These are phyloP conservation scores for Amiota communis DNA, from an alignment of 2,888 invertebrate genomes.

Conservation along the genomic window DNA sequence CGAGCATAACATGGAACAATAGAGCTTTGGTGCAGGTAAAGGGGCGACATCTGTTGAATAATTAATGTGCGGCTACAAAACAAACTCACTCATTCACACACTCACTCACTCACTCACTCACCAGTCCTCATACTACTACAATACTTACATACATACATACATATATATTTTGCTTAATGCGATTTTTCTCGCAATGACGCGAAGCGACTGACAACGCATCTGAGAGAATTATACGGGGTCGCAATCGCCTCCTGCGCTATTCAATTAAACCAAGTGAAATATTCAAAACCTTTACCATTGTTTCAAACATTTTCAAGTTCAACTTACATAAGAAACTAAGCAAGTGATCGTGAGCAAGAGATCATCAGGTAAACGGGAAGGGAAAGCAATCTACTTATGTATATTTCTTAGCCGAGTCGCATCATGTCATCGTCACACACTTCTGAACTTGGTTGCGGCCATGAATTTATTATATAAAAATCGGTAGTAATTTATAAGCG, in stretches of 20 bases:
- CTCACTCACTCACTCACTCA: conserved; percentile 30
- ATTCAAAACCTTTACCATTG: conserved; percentile 68
- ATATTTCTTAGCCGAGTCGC: too few species aligned
- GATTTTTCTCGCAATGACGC: conserved; percentile 30
- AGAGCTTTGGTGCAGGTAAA: conserved; percentile 35
- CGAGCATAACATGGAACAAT: conserved; percentile 35
- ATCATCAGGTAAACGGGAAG: too few species aligned
- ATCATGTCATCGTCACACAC: too few species aligned
- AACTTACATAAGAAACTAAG: conserved; percentile 58
- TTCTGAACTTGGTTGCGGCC: not conserved
- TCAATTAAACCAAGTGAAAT: conserved; percentile 63
- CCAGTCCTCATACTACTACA: conserved; percentile 2
- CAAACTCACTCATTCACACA: not conserved
- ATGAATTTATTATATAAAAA: not conserved
- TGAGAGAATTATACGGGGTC: conserved; percentile 60
- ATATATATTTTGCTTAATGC: conserved; percentile 20
- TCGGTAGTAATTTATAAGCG: not conserved
- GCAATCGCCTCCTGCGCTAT: conserved; percentile 29
- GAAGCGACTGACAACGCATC: conserved; percentile 1
- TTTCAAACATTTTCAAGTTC: conserved; percentile 62
- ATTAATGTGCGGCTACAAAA: conserved; percentile 49
- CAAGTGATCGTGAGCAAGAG: too few species aligned
- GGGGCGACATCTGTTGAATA: conserved; percentile 54
- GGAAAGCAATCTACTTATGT: too few species aligned
- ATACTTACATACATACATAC: conserved; percentile 37